A percentile compares a stretch with the other conserved stretches of the same genome.
Conservation (phyloP, 1,140 invertebrate genomes). For the Bombus turneri region DNA sequence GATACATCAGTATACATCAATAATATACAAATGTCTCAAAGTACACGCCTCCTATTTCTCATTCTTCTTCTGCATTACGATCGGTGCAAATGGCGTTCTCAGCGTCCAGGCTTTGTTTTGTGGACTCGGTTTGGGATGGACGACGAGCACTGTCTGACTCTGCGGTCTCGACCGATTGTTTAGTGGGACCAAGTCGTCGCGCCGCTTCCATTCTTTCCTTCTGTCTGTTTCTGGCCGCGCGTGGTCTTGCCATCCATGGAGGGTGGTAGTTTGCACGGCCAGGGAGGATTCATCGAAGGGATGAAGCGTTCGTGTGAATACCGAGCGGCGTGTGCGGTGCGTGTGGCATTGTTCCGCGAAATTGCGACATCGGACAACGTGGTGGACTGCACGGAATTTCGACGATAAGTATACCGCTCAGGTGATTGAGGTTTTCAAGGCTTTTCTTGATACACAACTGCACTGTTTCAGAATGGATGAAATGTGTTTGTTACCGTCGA, state of each 20-base stretch:
- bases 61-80: not conserved
- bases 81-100: not conserved
- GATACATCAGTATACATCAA: too few relatives aligned
- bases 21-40: too few relatives aligned
- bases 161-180: not conserved
- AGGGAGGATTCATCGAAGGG: not conserved
- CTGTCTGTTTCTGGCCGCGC: not conserved
- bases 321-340: not conserved
- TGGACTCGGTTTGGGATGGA: not conserved
- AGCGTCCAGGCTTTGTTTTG: not conserved
- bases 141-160: not conserved
- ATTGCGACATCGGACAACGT: constrained; percentile 5
- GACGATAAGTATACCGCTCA: not conserved
- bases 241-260: not conserved
- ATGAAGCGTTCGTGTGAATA: constrained; percentile 18
- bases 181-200: not conserved
- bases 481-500: not conserved
- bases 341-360: constrained; percentile 10
- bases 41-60: not conserved
- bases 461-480: not conserved
- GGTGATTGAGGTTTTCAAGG: not conserved
- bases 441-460: not conserved
- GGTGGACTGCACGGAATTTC: not conserved
- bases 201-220: constrained; percentile 14
- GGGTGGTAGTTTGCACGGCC: not conserved